These are phyloP conservation scores for Porites lutea DNA, from an alignment of 64 coral and sea anemone species.

Conservation along the genomic window DNA sequence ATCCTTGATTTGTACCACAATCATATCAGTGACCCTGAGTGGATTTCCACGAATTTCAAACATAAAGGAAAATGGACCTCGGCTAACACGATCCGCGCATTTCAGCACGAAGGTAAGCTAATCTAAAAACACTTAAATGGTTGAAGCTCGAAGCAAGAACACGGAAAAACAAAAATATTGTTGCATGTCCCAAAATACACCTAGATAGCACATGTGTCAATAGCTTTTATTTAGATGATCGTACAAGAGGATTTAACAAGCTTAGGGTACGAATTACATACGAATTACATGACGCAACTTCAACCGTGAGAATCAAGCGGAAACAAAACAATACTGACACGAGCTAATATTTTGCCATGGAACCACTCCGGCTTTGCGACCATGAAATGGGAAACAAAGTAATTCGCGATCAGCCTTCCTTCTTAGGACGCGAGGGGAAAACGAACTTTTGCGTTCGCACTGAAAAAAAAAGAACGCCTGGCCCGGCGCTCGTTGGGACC, in stretches of 20 bases:
- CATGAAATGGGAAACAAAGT: no score
- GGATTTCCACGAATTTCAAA: slow-evolving; percentile 91
- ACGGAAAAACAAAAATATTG: neutral
- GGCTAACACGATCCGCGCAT: slow-evolving; percentile 91
- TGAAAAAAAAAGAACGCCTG: no score
- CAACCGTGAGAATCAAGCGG: neutral
- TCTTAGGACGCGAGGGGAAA: no score
- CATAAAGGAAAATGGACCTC: slow-evolving; percentile 78
- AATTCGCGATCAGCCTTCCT: no score
- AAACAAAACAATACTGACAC: neutral
- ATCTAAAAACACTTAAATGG: neutral
- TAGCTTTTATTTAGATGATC: neutral
- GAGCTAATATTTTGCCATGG: slow-evolving; percentile 18
- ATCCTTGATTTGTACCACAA: slow-evolving; percentile 91
- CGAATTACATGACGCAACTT: neutral
- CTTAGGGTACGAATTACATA: neutral
- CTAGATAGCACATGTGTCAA: neutral
- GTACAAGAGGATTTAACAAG: neutral
- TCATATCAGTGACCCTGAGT: slow-evolving; percentile 82
- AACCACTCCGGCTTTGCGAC: neutral
- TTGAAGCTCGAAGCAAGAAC: no score
- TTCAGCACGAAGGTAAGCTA: slow-evolving; percentile 82
- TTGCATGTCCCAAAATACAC: neutral
- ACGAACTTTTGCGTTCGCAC: no score
- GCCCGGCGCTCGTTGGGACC: neutral